Percentiles rank a stretch among this genome's conserved stretches.
These are phyloP conservation scores for Notodonta ziczac DNA, from an alignment of 2,888 invertebrate species.

Conservation along the genomic window DNA sequence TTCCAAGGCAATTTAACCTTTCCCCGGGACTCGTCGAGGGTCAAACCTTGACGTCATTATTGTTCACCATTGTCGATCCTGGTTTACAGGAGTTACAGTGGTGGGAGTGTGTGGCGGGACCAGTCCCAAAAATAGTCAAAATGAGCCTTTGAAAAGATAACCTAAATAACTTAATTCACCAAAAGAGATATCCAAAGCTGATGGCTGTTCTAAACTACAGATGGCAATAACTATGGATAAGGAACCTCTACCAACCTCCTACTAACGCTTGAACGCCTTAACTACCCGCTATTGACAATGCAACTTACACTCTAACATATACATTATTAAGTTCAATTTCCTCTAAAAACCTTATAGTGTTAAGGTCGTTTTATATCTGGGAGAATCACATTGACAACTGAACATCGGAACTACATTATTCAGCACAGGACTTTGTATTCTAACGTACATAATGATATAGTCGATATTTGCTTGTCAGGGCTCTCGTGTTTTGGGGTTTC, in stretches of 20 bases:
- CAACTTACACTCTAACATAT: too few relatives aligned
- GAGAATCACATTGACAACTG: too few relatives aligned
- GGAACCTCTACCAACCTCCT: background rate
- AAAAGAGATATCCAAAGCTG: background rate
- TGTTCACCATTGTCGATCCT: too few relatives aligned
- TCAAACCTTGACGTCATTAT: too few relatives aligned
- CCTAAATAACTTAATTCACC: background rate
- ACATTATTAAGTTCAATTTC: too few relatives aligned
- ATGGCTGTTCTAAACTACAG: conserved; percentile 4
- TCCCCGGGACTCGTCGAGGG: too few relatives aligned
- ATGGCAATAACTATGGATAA: conserved; percentile 5
- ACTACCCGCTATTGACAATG: too few relatives aligned
- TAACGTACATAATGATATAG: background rate
- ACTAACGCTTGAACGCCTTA: background rate
- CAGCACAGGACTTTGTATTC: background rate
- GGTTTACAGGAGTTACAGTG: too few relatives aligned
- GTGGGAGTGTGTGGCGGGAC: too few relatives aligned
- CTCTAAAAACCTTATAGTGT: background rate
- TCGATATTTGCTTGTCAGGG: background rate
- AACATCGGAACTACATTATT: background rate
- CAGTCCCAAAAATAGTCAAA: too few relatives aligned
- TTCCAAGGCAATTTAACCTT: too few relatives aligned
- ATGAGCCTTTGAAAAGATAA: too few relatives aligned
- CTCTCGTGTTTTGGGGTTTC: background rate
- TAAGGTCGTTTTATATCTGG: background rate